These are phyloP conservation scores for Drosophila hydei DNA, from an alignment of 1,140 invertebrate genomes.

Conservation along the genomic window DNA sequence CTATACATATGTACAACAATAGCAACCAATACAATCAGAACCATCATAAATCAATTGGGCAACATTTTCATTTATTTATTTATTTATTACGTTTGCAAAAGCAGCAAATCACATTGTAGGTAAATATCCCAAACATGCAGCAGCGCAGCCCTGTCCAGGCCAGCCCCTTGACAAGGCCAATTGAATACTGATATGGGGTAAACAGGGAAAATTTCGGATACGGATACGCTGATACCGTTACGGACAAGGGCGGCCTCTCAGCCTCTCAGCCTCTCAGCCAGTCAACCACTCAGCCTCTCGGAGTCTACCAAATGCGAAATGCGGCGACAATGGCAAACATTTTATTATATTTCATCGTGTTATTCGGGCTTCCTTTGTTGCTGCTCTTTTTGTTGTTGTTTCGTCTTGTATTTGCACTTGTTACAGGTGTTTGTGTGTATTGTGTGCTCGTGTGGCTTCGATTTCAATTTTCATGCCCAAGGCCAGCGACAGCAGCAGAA, in stretches of 20 bases:
- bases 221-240: conserved; percentile 23
- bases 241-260: conserved; percentile 11
- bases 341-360: conserved; percentile 59
- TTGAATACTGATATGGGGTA: conserved; percentile 41
- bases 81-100: conserved; percentile 44
- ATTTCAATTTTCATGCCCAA: conserved; percentile 69
- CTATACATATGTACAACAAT: neutral
- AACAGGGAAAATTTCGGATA: conserved; percentile 19
- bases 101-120: conserved; percentile 44
- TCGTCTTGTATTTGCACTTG: conserved; percentile 17
- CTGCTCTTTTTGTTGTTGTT: conserved; percentile 13
- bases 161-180: conserved; percentile 13
- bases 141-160: neutral
- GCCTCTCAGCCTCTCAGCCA: neutral
- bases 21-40: conserved; percentile 3
- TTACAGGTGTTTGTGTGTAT: conserved; percentile 44
- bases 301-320: conserved; percentile 32
- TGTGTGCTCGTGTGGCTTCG: conserved; percentile 41
- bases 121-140: conserved; percentile 8
- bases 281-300: neutral
- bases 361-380: conserved; percentile 15
- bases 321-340: conserved; percentile 65
- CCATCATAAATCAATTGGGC: conserved; percentile 41
- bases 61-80: conserved; percentile 42
- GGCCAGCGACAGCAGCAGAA: conserved; percentile 34